These are phyloP conservation scores for Apeltes quadracus DNA, from an alignment of 2,113 vertebrate species.

Conservation along the genomic window DNA sequence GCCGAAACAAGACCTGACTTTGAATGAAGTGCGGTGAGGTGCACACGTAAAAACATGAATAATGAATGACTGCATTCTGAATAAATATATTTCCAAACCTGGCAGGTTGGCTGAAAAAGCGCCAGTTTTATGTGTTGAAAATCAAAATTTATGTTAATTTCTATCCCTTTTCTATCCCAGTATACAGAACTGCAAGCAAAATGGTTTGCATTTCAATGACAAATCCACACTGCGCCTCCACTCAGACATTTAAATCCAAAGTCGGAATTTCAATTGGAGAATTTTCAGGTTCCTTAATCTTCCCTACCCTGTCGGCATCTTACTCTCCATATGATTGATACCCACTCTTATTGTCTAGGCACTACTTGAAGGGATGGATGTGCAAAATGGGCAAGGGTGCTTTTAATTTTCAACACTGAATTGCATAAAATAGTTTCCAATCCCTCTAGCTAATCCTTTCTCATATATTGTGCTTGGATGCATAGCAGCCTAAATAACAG, in stretches of 20 bases:
- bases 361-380: constrained; percentile 55
- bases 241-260: constrained; percentile 77
- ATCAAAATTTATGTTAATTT: constrained; percentile 73
- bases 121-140: constrained; percentile 57
- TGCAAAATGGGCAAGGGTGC: constrained; percentile 42
- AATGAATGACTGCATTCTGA: constrained; percentile 69
- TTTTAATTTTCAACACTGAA: constrained; percentile 48
- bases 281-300: constrained; percentile 54
- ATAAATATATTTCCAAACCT: constrained; percentile 66
- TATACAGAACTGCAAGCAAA: constrained; percentile 57
- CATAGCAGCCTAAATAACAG: constrained; percentile 16
- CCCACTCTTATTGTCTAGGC: constrained; percentile 48
- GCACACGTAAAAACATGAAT: constrained; percentile 67
- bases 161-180: constrained; percentile 34
- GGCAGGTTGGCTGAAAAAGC: constrained; percentile 58
- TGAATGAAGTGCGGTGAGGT: constrained; percentile 55
- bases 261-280: constrained; percentile 68
- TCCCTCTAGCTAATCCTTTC: constrained; percentile 26
- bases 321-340: constrained; percentile 57
- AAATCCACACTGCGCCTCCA: constrained; percentile 69
- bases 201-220: constrained; percentile 76
- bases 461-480: constrained; percentile 26
- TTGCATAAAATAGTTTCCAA: constrained; percentile 23
- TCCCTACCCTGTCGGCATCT: constrained; percentile 30
- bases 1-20: constrained; percentile 58